Percentiles rank a stretch among this genome's conserved stretches.
These are phyloP conservation scores for Gnathonemus echidnorhynchus DNA, from an alignment of 2,113 vertebrate species.

Conservation along the genomic window DNA sequence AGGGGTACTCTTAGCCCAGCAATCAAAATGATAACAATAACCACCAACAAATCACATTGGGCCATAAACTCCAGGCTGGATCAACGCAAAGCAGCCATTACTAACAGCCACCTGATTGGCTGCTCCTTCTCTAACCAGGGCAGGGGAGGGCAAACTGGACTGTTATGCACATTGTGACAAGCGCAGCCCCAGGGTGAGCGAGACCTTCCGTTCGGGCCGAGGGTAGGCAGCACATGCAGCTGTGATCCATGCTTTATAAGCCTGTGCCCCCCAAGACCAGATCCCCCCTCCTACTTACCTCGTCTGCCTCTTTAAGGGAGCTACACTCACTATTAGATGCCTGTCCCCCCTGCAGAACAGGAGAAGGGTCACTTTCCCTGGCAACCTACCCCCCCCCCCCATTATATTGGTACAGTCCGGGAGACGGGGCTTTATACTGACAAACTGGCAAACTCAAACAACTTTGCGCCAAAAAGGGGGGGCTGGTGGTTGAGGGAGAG, in stretches of 20 bases:
- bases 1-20: neutral
- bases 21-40: neutral
- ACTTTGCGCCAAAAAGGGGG: neutral
- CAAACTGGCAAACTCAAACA: neutral
- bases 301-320: neutral
- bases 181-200: neutral
- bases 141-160: neutral
- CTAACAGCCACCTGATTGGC: neutral
- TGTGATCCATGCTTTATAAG: neutral
- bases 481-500: neutral
- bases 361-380: neutral
- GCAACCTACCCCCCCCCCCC: neutral
- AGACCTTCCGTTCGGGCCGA: neutral
- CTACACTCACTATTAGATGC: neutral
- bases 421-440: neutral
- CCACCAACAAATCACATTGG: neutral
- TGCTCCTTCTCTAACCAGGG: neutral
- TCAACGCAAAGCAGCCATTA: neutral
- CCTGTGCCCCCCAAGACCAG: neutral
- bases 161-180: neutral
- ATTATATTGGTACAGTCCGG: neutral
- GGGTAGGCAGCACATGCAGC: neutral
- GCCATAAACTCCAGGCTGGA: neutral
- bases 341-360: conserved; percentile 1
- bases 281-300: neutral